Evolutionary conservation across 2,113 vertebrate genomes (phyloP).

Genomic region (Orycteropus afer): DNA sequence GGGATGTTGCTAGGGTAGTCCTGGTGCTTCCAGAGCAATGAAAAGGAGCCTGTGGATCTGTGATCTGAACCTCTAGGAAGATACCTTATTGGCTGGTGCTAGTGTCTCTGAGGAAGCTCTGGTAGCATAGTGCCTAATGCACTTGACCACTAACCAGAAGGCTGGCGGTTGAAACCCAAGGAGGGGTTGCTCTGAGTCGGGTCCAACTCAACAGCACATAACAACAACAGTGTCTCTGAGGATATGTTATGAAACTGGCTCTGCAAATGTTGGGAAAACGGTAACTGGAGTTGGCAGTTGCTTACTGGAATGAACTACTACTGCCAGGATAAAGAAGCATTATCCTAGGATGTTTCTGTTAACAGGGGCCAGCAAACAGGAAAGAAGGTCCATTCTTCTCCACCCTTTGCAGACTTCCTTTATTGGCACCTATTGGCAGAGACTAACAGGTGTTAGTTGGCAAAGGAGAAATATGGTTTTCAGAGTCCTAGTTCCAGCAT

Average conservation of each 20-base stretch:
- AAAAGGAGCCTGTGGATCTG: background rate
- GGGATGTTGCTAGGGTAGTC: background rate
- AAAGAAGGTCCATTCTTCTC: background rate
- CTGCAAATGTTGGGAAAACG: conserved; percentile 7
- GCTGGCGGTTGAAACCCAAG: too few relatives aligned
- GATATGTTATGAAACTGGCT: background rate
- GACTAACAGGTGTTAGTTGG: background rate
- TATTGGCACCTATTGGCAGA: background rate
- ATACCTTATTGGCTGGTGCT: background rate
- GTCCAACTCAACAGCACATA: too few relatives aligned
- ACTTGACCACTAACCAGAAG: too few relatives aligned
- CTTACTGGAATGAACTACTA: background rate
- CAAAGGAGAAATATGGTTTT: background rate
- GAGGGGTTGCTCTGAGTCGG: too few relatives aligned
- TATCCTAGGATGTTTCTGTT: background rate
- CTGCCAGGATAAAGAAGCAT: background rate
- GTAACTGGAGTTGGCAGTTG: background rate
- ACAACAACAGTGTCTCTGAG: too few relatives aligned
- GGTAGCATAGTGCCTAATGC: too few relatives aligned
- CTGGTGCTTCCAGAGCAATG: background rate
- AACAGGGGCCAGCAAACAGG: background rate
- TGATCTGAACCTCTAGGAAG: background rate
- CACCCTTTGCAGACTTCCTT: background rate
- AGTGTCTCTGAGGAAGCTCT: too few relatives aligned
- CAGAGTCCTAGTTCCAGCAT: background rate